Evolutionary conservation across 2,113 vertebrate species (phyloP).

Genomic region (Cyprinus carpio): DNA sequence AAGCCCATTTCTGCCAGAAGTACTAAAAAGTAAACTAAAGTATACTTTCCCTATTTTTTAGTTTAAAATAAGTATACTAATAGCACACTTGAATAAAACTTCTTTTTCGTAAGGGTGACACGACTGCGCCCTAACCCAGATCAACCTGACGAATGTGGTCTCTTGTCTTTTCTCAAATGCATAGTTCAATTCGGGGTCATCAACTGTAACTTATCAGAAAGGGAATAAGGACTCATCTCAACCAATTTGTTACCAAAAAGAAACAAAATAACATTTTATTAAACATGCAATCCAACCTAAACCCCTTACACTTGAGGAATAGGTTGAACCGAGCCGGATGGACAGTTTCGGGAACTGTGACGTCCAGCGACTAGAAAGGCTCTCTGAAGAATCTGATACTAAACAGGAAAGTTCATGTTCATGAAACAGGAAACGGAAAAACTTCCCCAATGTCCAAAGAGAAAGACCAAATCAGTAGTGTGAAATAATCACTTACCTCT

Average conservation of each 20-base stretch:
- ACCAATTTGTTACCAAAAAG: constrained; percentile 45
- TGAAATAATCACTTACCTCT: constrained; percentile 1
- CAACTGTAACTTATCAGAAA: neutral
- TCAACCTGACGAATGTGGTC: too few species aligned
- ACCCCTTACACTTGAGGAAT: constrained; percentile 17
- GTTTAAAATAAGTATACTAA: too few species aligned
- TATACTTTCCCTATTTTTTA: too few species aligned
- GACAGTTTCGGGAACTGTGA: neutral
- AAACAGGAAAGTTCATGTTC: neutral
- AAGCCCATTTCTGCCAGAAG: too few species aligned
- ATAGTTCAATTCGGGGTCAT: neutral
- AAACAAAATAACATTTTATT: constrained; percentile 56
- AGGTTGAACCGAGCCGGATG: constrained; percentile 15
- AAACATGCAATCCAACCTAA: constrained; percentile 43
- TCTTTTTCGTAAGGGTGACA: too few species aligned
- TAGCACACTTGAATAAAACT: too few species aligned
- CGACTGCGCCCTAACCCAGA: too few species aligned
- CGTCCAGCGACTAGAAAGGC: neutral
- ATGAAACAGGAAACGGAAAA: constrained; percentile 26
- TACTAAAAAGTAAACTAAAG: too few species aligned
- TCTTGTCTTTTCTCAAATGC: too few species aligned
- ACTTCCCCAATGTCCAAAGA: neutral
- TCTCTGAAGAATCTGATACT: neutral
- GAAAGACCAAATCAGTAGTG: constrained; percentile 6
- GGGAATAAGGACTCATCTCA: neutral